Conservation (phyloP, 1,140 invertebrate genomes). For the Andrena cerasifolii region DNA sequence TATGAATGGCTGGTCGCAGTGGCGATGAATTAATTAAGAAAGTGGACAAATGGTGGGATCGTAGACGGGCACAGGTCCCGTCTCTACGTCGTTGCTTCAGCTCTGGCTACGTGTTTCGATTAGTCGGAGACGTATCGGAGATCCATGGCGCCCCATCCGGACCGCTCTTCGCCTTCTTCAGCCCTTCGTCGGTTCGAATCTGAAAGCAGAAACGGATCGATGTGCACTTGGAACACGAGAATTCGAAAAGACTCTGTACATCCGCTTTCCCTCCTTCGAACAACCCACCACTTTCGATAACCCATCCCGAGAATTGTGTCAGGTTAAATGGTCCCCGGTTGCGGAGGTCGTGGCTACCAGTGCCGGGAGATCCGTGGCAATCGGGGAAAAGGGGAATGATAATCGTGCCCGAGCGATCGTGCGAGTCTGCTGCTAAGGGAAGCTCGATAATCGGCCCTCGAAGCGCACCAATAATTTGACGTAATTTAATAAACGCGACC, state of each 20-base stretch:
- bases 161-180: conserved; percentile 71
- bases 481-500: conserved; percentile 78
- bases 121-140: conserved; percentile 72
- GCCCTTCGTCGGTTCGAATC: conserved; percentile 64
- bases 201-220: conserved; percentile 46
- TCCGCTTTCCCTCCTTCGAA: no score
- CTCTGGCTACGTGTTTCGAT: conserved; percentile 71
- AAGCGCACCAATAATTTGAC: conserved; percentile 74
- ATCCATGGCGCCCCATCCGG: conserved; percentile 66
- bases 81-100: conserved; percentile 46
- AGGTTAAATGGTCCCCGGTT: no score
- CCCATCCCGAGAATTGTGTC: no score
- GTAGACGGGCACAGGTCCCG: conserved; percentile 9
- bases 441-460: conserved; percentile 57
- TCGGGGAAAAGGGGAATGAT: conserved; percentile 60
- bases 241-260: no score
- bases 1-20: conserved; percentile 16
- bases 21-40: conserved; percentile 41
- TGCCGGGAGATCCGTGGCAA: conserved; percentile 35
- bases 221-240: no score
- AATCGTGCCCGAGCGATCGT: conserved; percentile 37
- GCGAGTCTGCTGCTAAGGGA: conserved; percentile 33
- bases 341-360: neutral
- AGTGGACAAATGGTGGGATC: conserved; percentile 43
- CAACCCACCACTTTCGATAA: no score